Percentiles rank a stretch among this genome's conserved stretches.
phyloP scores from a whole-genome alignment of 1,140 invertebrate species.

The Berghia stephanieae region DNA sequence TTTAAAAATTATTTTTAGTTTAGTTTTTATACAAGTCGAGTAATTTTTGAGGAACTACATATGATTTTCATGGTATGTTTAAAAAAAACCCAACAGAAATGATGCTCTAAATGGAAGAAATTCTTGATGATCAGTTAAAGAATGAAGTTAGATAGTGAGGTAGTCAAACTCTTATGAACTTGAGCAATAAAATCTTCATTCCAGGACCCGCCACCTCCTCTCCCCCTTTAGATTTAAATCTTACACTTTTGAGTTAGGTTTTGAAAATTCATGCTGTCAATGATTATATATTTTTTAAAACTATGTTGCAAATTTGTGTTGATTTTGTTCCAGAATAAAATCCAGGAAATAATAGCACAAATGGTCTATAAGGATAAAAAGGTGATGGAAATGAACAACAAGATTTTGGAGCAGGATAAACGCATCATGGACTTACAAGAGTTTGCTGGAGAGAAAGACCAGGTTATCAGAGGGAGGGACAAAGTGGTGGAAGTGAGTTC shows the following conservation, averaged over 20 bases:
- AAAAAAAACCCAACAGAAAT: too few species aligned
- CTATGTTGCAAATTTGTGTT: neutral
- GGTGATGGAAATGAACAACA: constrained; percentile 69
- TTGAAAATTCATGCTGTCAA: neutral
- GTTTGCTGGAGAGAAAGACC: constrained; percentile 84
- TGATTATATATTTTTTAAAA: neutral
- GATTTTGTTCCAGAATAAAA: constrained; percentile 39
- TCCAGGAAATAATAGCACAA: constrained; percentile 69
- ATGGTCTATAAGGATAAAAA: constrained; percentile 70
- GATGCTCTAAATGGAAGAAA: too few species aligned
- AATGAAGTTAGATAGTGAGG: too few species aligned
- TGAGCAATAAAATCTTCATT: too few species aligned
- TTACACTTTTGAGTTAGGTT: neutral
- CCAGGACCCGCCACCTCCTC: too few species aligned
- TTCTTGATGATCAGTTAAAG: too few species aligned
- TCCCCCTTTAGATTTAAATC: too few species aligned
- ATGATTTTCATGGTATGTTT: too few species aligned
- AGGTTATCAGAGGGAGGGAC: constrained; percentile 84
- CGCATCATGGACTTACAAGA: constrained; percentile 73
- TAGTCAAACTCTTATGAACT: too few species aligned
- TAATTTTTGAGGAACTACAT: too few species aligned
- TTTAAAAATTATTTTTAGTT: too few species aligned
- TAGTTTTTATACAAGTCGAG: too few species aligned
- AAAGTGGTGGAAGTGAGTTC: constrained; percentile 71
- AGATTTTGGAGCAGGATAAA: constrained; percentile 68